Percentiles rank a stretch among this genome's conserved stretches.
Conservation (phyloP, 2,113 vertebrate species). For the Gopherus evgoodei region DNA sequence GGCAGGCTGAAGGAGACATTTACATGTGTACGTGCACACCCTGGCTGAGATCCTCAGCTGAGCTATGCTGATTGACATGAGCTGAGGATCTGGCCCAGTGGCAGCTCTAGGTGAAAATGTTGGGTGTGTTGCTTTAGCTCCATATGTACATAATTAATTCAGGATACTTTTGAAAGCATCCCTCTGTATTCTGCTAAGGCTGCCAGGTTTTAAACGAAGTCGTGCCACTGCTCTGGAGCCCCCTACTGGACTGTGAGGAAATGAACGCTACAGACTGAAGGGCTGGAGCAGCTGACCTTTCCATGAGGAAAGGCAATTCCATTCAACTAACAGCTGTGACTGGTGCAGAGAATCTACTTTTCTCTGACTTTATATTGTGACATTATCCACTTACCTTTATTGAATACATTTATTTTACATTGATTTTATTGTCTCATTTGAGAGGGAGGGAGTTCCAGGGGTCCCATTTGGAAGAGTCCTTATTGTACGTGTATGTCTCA, state of each 20-base stretch:
- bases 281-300: constrained; percentile 37
- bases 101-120: not conserved
- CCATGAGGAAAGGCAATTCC: constrained; percentile 25
- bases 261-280: not conserved
- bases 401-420: constrained; percentile 49
- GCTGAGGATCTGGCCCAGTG: not conserved
- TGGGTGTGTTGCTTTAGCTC: not conserved
- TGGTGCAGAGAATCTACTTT: constrained; percentile 28
- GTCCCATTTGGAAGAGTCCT: not conserved
- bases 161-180: not conserved
- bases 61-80: not conserved
- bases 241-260: not conserved
- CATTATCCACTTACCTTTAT: constrained; percentile 69
- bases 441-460: constrained; percentile 32
- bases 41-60: not conserved
- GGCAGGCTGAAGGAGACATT: not conserved
- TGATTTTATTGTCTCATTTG: constrained; percentile 37
- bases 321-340: constrained; percentile 66
- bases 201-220: not conserved
- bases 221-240: not conserved
- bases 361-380: constrained; percentile 52
- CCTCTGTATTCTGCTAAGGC: too few species aligned
- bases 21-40: not conserved
- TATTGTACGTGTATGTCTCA: not conserved
- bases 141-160: accelerated